phyloP scores from a whole-genome alignment of 2,113 vertebrate species.

The Malaclemys terrapin region DNA sequence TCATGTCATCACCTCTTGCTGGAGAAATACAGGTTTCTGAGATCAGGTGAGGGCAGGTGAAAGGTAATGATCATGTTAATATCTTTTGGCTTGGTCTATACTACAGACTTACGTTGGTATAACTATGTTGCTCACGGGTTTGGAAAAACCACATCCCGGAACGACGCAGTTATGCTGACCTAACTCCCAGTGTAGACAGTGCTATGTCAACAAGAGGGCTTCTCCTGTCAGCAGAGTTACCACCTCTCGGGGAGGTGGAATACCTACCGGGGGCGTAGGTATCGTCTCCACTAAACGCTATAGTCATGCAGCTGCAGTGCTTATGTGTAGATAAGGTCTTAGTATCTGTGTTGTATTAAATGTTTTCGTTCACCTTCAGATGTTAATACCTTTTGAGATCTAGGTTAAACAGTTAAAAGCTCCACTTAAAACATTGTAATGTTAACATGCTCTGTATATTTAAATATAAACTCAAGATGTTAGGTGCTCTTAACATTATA shows the following conservation, averaged over 20 bases:
- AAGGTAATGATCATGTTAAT: neutral
- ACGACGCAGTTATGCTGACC: neutral
- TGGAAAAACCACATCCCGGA: neutral
- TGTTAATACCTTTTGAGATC: neutral
- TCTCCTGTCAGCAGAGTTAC: neutral
- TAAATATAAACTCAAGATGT: neutral
- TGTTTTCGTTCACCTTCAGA: neutral
- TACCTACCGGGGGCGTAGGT: too few relatives aligned
- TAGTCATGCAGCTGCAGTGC: neutral
- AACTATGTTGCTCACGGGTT: neutral
- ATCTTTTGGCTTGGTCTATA: neutral
- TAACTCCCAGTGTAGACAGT: neutral
- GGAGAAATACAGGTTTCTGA: neutral
- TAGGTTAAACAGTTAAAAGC: neutral
- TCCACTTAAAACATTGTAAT: too few relatives aligned
- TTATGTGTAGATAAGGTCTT: neutral
- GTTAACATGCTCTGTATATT: neutral
- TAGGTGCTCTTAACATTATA: neutral
- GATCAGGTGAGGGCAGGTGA: neutral
- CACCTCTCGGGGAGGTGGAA: neutral
- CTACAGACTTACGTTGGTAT: neutral
- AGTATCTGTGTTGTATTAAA: neutral
- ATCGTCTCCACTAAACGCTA: neutral
- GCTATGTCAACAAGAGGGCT: neutral
- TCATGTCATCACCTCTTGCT: neutral